Percentiles rank a stretch among this genome's conserved stretches.
Conservation (phyloP, 2,113 vertebrate genomes). For the Sus scrofa region T2T-Sscrofa CM000812.6:188538501-188539000, state of each 20-base stretch:
- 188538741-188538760: slow-evolving; percentile 10
- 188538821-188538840: not conserved
- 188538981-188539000: slow-evolving; percentile 42
- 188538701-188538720: not conserved
- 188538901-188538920: not conserved
- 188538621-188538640: not conserved
- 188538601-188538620: not conserved
- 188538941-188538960: slow-evolving; percentile 48
- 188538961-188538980: slow-evolving; percentile 16
- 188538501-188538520: not conserved
- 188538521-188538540: not conserved
- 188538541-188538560: not conserved
- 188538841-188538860: not conserved
- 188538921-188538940: not conserved
- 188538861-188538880: slow-evolving; percentile 33
- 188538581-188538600: not conserved
- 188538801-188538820: not conserved
- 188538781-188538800: slow-evolving; percentile 31
- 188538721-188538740: not conserved
- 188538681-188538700: slow-evolving; percentile 19
- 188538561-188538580: not conserved
- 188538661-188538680: not conserved
- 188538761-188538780: not conserved
- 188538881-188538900: not conserved
- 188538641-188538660: not conserved